Conservation (phyloP, 2,797 vertebrate genomes). For the Sebastes hubbsi region DNA sequence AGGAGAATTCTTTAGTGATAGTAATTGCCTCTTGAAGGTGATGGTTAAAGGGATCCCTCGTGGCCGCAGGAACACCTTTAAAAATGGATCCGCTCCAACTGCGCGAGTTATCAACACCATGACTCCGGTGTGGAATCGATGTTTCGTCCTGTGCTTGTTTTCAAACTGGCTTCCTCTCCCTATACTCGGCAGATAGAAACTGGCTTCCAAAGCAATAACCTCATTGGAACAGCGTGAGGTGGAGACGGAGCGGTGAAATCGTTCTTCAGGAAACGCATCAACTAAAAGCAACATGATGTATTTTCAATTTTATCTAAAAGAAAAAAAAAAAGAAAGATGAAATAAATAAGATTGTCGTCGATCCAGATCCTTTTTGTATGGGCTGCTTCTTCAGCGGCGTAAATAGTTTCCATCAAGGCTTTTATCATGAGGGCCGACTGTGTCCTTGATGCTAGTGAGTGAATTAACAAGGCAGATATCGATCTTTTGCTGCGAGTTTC, state of each 20-base stretch:
- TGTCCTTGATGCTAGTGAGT: slow-evolving; percentile 72
- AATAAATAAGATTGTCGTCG: slow-evolving; percentile 27
- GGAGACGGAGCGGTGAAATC: background rate
- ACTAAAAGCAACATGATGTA: slow-evolving; percentile 15
- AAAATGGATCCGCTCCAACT: slow-evolving; percentile 56
- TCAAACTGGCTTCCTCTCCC: background rate
- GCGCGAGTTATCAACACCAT: slow-evolving; percentile 60
- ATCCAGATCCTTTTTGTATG: slow-evolving; percentile 5
- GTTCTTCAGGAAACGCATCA: background rate
- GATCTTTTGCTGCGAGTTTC: slow-evolving; percentile 68
- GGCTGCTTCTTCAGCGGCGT: slow-evolving; percentile 31
- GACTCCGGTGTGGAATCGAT: slow-evolving; percentile 51
- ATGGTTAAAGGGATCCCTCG: slow-evolving; percentile 16
- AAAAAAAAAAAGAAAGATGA: background rate
- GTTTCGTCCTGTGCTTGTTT: slow-evolving; percentile 39
- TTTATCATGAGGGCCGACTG: slow-evolving; percentile 59
- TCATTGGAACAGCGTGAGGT: background rate
- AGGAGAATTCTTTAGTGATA: background rate
- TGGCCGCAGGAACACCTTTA: slow-evolving; percentile 54
- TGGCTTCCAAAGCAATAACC: slow-evolving; percentile 8
- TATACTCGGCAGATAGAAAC: slow-evolving; percentile 1
- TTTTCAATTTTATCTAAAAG: background rate
- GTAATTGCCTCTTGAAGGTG: background rate
- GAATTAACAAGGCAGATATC: slow-evolving; percentile 77
- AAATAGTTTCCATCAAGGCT: slow-evolving; percentile 68